These are phyloP conservation scores for Murina feae DNA, from an alignment of 2,113 vertebrate species.

Conservation along the genomic window DNA sequence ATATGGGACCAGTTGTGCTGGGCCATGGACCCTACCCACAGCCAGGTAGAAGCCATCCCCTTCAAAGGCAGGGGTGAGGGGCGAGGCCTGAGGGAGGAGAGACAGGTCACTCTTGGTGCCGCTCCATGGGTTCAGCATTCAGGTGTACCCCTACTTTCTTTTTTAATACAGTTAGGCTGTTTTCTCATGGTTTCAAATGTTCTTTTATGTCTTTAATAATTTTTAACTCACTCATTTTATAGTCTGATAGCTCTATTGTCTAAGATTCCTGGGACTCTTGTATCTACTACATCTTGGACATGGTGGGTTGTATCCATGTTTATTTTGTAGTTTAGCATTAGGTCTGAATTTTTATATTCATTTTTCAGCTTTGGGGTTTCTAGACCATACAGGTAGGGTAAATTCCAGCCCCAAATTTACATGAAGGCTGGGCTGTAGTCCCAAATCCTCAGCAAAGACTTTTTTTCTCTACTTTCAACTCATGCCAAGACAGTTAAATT, in stretches of 20 bases:
- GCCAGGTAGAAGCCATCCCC: constrained; percentile 94
- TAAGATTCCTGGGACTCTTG: neutral
- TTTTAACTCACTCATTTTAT: neutral
- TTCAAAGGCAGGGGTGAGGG: constrained; percentile 86
- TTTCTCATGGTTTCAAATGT: neutral
- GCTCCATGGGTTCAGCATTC: constrained; percentile 91
- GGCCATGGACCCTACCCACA: constrained; percentile 88
- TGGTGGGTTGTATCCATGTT: neutral
- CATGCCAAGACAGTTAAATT: neutral
- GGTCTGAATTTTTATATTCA: neutral
- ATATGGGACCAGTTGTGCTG: constrained; percentile 98
- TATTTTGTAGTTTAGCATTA: neutral
- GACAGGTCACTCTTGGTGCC: constrained; percentile 92
- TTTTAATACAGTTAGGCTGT: neutral
- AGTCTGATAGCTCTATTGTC: neutral
- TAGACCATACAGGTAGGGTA: neutral
- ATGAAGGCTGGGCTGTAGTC: neutral
- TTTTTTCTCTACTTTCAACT: neutral
- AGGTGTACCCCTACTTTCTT: constrained; percentile 83
- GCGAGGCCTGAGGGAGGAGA: constrained; percentile 71
- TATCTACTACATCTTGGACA: neutral
- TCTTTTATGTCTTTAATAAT: neutral
- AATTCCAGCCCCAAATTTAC: neutral
- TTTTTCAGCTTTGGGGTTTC: neutral
- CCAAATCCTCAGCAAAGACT: neutral